phyloP scores from a whole-genome alignment of 2,888 invertebrate genomes.

The Gordius sp. region DNA sequence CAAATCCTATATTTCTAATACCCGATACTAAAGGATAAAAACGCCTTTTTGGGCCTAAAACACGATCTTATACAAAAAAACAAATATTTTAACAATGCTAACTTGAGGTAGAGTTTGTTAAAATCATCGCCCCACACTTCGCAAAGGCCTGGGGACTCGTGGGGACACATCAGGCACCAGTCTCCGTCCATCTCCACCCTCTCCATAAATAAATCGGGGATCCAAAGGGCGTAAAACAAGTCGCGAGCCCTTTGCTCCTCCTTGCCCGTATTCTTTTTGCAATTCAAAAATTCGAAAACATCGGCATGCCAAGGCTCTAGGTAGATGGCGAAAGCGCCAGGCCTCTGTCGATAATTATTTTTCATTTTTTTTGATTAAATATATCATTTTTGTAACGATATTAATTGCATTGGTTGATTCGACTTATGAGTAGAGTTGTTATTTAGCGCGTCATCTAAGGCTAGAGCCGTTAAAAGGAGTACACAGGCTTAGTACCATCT shows the following conservation, averaged over 20 bases:
- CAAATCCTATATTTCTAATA: too few species aligned
- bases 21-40: too few species aligned
- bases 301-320: conserved; percentile 97
- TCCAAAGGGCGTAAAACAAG: conserved; percentile 84
- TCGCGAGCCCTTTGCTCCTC: conserved; percentile 79
- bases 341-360: conserved; percentile 41
- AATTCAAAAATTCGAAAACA: conserved; percentile 68
- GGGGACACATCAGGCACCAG: conserved; percentile 93
- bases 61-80: too few species aligned
- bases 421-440: too few species aligned
- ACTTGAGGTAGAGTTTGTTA: conserved; percentile 52
- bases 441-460: too few species aligned
- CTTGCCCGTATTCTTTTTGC: conserved; percentile 75
- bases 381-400: too few species aligned
- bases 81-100: too few species aligned
- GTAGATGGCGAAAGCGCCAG: conserved; percentile 88
- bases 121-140: conserved; percentile 88
- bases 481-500: too few species aligned
- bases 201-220: conserved; percentile 90
- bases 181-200: conserved; percentile 40
- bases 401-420: too few species aligned
- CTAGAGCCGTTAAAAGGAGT: too few species aligned
- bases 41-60: too few species aligned
- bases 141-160: conserved; percentile 58
- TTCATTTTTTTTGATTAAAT: too few species aligned